phyloP scores from a whole-genome alignment of 2,797 vertebrate species.

The Podarcis siculus region DNA sequence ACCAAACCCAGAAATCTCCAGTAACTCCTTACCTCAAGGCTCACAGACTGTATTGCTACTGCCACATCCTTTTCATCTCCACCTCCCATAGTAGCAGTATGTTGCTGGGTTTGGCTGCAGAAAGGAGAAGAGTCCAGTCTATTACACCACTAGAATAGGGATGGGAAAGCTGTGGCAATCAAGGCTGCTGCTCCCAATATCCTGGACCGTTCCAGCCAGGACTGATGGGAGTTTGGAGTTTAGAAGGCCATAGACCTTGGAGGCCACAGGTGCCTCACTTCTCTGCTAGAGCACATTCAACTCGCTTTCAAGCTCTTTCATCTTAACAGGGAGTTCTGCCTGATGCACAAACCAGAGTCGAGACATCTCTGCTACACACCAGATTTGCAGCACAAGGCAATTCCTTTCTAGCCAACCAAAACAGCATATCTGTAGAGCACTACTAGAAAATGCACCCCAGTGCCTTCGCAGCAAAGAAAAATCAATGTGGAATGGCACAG shows the following conservation, averaged over 20 bases:
- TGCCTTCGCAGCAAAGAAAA: not conserved
- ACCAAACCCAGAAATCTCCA: not conserved
- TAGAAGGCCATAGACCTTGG: too few species aligned
- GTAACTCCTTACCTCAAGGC: not conserved
- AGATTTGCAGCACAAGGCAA: constrained; percentile 27
- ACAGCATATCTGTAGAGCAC: not conserved
- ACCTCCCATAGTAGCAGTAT: not conserved
- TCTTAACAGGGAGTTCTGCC: not conserved
- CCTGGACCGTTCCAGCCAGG: too few species aligned
- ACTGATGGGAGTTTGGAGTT: too few species aligned
- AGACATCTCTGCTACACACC: constrained; percentile 14
- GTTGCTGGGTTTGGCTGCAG: not conserved
- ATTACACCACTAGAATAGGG: not conserved
- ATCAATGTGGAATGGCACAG: constrained; percentile 3
- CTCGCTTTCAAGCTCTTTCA: not conserved
- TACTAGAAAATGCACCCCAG: not conserved
- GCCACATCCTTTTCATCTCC: not conserved
- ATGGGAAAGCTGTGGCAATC: not conserved
- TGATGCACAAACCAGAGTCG: not conserved
- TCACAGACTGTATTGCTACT: not conserved
- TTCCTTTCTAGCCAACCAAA: constrained; percentile 40
- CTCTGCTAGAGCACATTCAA: not conserved
- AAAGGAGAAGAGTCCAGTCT: not conserved
- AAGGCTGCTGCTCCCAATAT: too few species aligned
- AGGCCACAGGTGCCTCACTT: too few species aligned